Evolutionary conservation across 1,140 invertebrate species (phyloP).

Genomic region (Lethocerus indicus): DNA sequence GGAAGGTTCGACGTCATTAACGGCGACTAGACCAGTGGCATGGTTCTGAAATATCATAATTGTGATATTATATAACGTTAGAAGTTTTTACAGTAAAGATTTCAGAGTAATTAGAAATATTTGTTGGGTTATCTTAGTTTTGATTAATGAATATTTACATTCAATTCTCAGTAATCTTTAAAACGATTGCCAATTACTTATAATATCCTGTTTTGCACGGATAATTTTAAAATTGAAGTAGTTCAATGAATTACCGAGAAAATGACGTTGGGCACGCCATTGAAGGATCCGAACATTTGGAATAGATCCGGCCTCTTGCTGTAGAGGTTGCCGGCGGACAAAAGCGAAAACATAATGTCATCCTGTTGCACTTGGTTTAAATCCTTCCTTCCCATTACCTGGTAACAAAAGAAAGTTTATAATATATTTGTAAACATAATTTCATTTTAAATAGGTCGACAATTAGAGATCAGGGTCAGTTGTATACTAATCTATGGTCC

Average conservation of each 20-base stretch:
- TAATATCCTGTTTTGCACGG: neutral
- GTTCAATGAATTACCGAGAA: constrained; percentile 28
- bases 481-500: neutral
- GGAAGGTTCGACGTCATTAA: neutral
- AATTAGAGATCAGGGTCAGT: neutral
- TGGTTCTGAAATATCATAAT: constrained; percentile 6
- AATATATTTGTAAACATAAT: neutral
- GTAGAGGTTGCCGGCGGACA: constrained; percentile 25
- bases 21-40: neutral
- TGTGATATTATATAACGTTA: constrained; percentile 1
- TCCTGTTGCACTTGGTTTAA: constrained; percentile 26
- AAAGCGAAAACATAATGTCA: constrained; percentile 29
- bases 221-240: neutral
- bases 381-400: constrained; percentile 28
- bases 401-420: constrained; percentile 10
- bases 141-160: neutral
- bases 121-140: neutral
- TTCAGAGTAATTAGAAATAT: neutral
- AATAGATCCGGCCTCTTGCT: constrained; percentile 28
- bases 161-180: neutral
- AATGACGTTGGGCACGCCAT: constrained; percentile 28
- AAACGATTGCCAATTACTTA: neutral
- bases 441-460: neutral
- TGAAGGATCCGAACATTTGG: constrained; percentile 30
- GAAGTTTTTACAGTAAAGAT: neutral